Conservation (phyloP, 1,140 invertebrate genomes). For the Drosophila lowei region DNA sequence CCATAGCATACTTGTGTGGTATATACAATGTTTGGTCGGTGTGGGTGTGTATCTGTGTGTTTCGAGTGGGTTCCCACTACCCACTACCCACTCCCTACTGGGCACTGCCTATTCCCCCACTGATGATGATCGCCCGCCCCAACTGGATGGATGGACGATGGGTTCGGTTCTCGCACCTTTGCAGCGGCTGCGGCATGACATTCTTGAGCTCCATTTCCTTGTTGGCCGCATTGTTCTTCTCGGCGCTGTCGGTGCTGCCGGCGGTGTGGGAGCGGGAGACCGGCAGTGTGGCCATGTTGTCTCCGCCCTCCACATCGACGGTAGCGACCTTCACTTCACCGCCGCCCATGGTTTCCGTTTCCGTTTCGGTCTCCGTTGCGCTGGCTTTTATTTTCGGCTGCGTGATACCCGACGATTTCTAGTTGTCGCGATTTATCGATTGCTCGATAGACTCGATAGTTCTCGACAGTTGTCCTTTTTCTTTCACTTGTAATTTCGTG, state of each 20-base stretch:
- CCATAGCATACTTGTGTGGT: constrained; percentile 4
- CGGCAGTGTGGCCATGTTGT: constrained; percentile 93
- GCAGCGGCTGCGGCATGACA: constrained; percentile 90
- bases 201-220: constrained; percentile 94
- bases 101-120: not conserved
- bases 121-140: too few species aligned
- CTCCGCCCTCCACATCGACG: constrained; percentile 90
- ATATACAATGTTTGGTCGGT: constrained; percentile 28
- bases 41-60: constrained; percentile 7
- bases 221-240: constrained; percentile 91
- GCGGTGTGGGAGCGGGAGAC: constrained; percentile 87
- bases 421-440: constrained; percentile 31
- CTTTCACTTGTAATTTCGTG: not conserved
- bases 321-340: constrained; percentile 93
- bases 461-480: constrained; percentile 4
- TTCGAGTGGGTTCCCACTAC: constrained; percentile 9
- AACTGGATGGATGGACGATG: not conserved
- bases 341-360: constrained; percentile 85
- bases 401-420: not conserved
- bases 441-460: constrained; percentile 14
- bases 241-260: constrained; percentile 87
- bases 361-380: constrained; percentile 77
- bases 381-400: constrained; percentile 30
- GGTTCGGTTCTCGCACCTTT: constrained; percentile 85
- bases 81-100: not conserved